These are phyloP conservation scores for Lacerta viridis DNA, from an alignment of 2,797 vertebrate genomes.

Conservation along the genomic window DNA sequence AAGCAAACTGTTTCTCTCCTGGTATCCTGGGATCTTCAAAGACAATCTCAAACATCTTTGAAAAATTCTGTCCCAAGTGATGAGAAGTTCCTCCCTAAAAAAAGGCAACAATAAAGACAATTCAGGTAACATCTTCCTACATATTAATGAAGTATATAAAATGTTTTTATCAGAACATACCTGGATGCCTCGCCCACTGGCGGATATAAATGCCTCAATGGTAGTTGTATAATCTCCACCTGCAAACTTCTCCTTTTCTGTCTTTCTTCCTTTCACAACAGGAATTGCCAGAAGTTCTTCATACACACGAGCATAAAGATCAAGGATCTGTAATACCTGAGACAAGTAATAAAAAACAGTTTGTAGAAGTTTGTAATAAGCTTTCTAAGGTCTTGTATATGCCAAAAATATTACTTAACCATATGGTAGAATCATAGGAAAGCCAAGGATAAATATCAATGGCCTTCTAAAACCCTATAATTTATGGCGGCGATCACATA, in stretches of 20 bases:
- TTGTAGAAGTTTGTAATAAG: neutral
- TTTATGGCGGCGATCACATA: neutral
- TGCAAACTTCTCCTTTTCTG: conserved; percentile 98
- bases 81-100: conserved; percentile 95
- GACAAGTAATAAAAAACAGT: conserved; percentile 25
- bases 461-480: neutral
- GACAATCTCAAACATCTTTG: conserved; percentile 96
- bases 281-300: conserved; percentile 98
- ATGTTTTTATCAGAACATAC: conserved; percentile 71
- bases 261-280: conserved; percentile 96
- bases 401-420: neutral
- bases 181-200: conserved; percentile 97
- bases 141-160: neutral
- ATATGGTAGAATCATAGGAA: neutral
- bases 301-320: conserved; percentile 92
- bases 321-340: conserved; percentile 95
- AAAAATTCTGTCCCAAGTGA: conserved; percentile 98
- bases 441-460: neutral
- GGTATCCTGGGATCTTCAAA: conserved; percentile 97
- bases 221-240: conserved; percentile 98
- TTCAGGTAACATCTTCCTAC: conserved; percentile 1
- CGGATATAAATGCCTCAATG: conserved; percentile 95
- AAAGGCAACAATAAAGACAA: conserved; percentile 46
- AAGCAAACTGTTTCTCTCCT: conserved; percentile 95
- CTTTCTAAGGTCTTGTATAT: neutral